Base-by-base conservation (phyloP, 2,888 invertebrate genomes). In the Ornithoptera alexandrae region DNA sequence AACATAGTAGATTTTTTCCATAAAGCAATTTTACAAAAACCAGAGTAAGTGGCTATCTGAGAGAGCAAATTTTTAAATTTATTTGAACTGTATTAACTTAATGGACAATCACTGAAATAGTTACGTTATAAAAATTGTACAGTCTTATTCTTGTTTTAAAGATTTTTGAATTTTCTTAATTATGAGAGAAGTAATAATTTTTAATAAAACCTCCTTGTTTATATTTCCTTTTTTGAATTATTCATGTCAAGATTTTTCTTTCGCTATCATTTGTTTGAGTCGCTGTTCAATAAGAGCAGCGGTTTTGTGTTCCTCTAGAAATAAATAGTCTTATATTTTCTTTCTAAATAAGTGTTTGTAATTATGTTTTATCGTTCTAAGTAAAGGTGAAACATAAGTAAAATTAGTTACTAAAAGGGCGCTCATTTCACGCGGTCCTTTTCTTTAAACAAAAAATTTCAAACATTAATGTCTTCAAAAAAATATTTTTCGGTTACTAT, bases 381-480 rank as follows among this genome's bases (percentile, higher is more conserved):
- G 71, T 71, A 67, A 67, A 71, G 69, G 63, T 69, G 64, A 68
- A 64, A 66, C 64, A 66, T 70, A 68, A 70, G 62, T 66, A 68
- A 71, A 64, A 63, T 60, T 64, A 68, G 64, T 53, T 69, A 77
- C 75, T 72, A 77, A 81, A 84, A 81, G 83, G 80, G 79, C 80
- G 78, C 83, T 76, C 72, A 76, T 74, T 76, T 71, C 73, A 78
- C 76, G 82, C 82, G 81, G 77, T 81, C 82, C 80, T 81, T 78
- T 77, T 70, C 69, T 79, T 79, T 75, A 64, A 78, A 77, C 74
- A 76, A 42, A 70, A 77, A 78, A 79, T 74, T 63, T 64, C 50
- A 64, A 78, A 78, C 76, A 82, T 86, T 85, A 85, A 87, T 87
- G 86, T 84, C 79, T 86, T 82, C 85, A 78, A 84, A 83, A 79